phyloP scores from a whole-genome alignment of 2,113 vertebrate genomes.

The Brienomyrus longianalis region DNA sequence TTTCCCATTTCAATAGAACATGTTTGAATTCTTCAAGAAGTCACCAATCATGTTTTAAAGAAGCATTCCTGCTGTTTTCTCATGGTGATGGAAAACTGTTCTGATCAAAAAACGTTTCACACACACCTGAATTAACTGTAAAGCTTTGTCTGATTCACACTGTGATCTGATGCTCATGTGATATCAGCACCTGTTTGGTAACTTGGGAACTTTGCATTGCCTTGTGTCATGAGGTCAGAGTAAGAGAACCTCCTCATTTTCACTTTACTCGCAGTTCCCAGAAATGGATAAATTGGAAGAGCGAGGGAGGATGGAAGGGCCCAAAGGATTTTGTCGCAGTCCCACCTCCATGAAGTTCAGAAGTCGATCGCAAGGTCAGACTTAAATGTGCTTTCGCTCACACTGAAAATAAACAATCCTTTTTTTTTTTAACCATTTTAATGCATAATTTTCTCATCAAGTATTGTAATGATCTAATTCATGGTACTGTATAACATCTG shows the following conservation, averaged over 20 bases:
- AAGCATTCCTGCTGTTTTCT: neutral
- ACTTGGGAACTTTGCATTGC: neutral
- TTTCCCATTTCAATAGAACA: neutral
- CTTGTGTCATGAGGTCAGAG: neutral
- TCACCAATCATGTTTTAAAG: neutral
- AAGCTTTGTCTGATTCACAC: neutral
- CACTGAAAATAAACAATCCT: neutral
- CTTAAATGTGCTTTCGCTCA: neutral
- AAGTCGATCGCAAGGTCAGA: constrained; percentile 77
- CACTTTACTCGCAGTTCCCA: constrained; percentile 55
- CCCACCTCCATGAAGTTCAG: constrained; percentile 71
- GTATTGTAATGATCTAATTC: neutral
- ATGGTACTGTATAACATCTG: neutral
- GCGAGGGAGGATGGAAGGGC: constrained; percentile 45
- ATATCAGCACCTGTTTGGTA: neutral
- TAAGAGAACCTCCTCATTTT: neutral
- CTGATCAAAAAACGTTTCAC: neutral
- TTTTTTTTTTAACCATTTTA: neutral
- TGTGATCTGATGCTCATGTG: neutral
- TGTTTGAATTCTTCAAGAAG: neutral
- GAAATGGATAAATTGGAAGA: constrained; percentile 69
- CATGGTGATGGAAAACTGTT: neutral
- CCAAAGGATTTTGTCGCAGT: constrained; percentile 65
- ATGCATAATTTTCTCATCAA: neutral
- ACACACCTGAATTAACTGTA: neutral